Evolutionary conservation across 2,113 vertebrate genomes (phyloP).

Genomic region (Leucoraja erinaceus): DNA sequence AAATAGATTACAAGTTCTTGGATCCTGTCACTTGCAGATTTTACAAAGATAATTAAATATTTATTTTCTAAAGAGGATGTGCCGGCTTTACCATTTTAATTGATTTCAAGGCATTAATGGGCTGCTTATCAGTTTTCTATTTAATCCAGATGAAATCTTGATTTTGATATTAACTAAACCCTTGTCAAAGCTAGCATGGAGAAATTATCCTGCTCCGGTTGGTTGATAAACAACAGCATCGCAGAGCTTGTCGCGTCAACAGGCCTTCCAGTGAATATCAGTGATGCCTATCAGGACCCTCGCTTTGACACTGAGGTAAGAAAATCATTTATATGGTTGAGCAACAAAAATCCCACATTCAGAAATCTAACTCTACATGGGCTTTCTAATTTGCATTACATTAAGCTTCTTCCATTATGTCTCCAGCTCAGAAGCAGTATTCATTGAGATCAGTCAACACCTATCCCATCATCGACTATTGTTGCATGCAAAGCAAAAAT

Average conservation of each 20-base stretch:
- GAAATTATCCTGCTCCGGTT: slow-evolving; percentile 67
- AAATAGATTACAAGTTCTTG: neutral
- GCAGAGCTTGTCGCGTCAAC: slow-evolving; percentile 70
- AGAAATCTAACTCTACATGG: neutral
- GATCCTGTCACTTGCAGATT: neutral
- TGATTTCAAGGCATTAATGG: neutral
- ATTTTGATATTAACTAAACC: slow-evolving; percentile 44
- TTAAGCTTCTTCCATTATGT: neutral
- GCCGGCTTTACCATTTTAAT: neutral
- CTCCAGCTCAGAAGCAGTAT: neutral
- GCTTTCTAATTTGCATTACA: neutral
- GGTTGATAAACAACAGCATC: slow-evolving; percentile 73
- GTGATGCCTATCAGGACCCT: slow-evolving; percentile 70
- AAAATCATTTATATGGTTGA: neutral
- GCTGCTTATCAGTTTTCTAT: neutral
- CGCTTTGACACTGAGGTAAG: slow-evolving; percentile 67
- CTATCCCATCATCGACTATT: too few relatives aligned
- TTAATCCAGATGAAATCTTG: slow-evolving; percentile 8
- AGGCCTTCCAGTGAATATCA: slow-evolving; percentile 69
- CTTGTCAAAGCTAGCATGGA: slow-evolving; percentile 58
- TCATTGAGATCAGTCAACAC: neutral
- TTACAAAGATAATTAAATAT: neutral
- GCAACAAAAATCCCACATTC: neutral
- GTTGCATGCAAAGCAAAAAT: too few relatives aligned
- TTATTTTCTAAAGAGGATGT: neutral